A percentile compares a stretch with the other conserved stretches of the same genome.
Evolutionary conservation across 2,797 vertebrate genomes (phyloP).

Genomic region (Menidia menidia): DNA sequence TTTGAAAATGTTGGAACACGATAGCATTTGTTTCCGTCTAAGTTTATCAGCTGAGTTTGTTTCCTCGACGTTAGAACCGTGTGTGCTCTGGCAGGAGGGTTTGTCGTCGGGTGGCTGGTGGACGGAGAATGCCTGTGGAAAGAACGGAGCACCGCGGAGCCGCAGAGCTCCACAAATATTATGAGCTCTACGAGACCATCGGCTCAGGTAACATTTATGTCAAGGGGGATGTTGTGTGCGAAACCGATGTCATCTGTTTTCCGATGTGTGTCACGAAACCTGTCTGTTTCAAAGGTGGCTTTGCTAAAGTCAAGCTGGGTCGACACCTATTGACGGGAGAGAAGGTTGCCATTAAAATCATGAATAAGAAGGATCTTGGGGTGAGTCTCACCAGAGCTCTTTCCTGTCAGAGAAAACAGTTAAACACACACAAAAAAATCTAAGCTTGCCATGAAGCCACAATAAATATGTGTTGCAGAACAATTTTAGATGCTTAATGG

Average conservation of each 20-base stretch:
- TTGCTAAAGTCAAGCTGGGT: conserved; percentile 95
- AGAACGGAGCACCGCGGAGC: conserved; percentile 70
- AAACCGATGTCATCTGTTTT: background rate
- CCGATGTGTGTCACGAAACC: background rate
- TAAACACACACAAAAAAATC: background rate
- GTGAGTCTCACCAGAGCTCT: conserved; percentile 75
- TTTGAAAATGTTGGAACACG: background rate
- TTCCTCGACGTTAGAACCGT: background rate
- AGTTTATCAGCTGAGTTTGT: background rate
- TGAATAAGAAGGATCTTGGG: conserved; percentile 93
- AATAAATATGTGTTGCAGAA: background rate
- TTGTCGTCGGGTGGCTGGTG: background rate
- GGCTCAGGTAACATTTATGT: conserved; percentile 86
- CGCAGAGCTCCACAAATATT: conserved; percentile 89
- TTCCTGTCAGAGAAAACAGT: background rate
- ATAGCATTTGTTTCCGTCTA: background rate
- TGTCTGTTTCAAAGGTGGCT: conserved; percentile 86
- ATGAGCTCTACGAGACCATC: conserved; percentile 91
- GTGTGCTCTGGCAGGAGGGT: conserved; percentile 7
- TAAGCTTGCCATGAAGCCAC: background rate
- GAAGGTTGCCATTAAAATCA: conserved; percentile 96
- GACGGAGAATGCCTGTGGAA: conserved; percentile 72
- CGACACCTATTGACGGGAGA: conserved; percentile 91
- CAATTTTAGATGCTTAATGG: too few species aligned
- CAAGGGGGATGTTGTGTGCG: background rate